A percentile compares a stretch with the other conserved stretches of the same genome.
Conservation (phyloP, 2,113 vertebrate species). For the Pollimyrus isidori region DNA sequence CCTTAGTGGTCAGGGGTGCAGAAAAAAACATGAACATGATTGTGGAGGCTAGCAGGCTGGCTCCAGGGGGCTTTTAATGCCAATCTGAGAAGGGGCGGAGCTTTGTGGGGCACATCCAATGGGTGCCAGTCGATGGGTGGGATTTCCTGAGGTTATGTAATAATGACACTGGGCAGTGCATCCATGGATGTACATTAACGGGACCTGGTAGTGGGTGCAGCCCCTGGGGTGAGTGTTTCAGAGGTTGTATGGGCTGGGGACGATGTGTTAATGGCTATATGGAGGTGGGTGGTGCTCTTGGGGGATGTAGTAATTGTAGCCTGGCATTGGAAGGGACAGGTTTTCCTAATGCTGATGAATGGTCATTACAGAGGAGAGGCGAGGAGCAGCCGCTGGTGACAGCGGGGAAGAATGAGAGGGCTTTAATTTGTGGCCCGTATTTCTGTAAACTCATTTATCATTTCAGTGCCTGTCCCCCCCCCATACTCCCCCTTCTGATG, state of each 20-base stretch:
- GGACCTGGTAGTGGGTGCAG: not conserved
- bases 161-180: not conserved
- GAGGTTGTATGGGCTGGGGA: not conserved
- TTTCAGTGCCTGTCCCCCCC: no score
- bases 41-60: not conserved
- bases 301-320: conserved; percentile 63
- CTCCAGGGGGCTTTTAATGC: not conserved
- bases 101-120: not conserved
- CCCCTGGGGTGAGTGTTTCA: not conserved
- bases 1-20: not conserved
- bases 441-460: conserved; percentile 68
- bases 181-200: not conserved
- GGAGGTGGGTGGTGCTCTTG: conserved; percentile 50
- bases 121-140: not conserved
- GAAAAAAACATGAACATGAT: not conserved
- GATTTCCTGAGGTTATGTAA: not conserved
- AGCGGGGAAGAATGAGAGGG: conserved; percentile 31
- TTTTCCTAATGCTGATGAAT: conserved; percentile 71
- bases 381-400: conserved; percentile 27
- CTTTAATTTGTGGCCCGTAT: conserved; percentile 60
- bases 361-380: conserved; percentile 60
- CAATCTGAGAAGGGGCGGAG: not conserved
- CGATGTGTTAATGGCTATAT: conserved; percentile 10
- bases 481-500: no score
- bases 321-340: conserved; percentile 59